Base-by-base conservation (phyloP, 2,113 vertebrate species). In the Nansenia antarctica region DNA sequence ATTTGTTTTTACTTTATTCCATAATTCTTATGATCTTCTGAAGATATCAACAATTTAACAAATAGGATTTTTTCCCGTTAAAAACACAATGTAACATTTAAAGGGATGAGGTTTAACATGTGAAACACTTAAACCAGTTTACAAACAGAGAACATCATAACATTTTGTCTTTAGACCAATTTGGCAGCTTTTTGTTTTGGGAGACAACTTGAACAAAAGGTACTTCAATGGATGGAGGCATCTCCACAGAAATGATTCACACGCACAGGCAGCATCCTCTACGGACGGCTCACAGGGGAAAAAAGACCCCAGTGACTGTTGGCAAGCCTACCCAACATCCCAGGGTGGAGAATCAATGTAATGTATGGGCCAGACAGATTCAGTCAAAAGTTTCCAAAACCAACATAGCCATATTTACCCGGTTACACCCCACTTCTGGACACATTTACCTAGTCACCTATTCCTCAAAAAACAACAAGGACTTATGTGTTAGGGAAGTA, bases 21-120 rank as follows among this genome's bases (percentile, higher is more conserved):
- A 61, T 67, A 79, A 80, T 29, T 60, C n/a, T 35, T 53, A 67
- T 32, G 45, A 53, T 85, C 81, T 76, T 86, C 76, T 86, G 82
- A 81, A 87, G 77, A 87, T 87, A 79, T 82, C 24, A 89, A 88
- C 79, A 89, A 24, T 81, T 83, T 69, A 86, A 90, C 88, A 88
- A 87, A 84, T 77, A 83, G 79, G 77, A 79, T 73, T 78, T n/a
- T n/a, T n/a, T 32, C 54, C 67, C 65, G 34, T 82, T 86, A 79
- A 84, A 88, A 91, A 87, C 86, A 89, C 86, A 73, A 76, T 72
- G 74, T 86, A 77, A 89, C 88, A 88, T 84, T 73, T 83, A 77
- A 90, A 74, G 68, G 88, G 84, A 73, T 72, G 69, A 86, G 81
- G 75, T 77, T 82, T 78, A 82, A 86, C 83, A 86, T 87, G 80